Evolutionary conservation across 2,113 vertebrate genomes (phyloP).

Genomic region (Pluvianellus socialis): DNA sequence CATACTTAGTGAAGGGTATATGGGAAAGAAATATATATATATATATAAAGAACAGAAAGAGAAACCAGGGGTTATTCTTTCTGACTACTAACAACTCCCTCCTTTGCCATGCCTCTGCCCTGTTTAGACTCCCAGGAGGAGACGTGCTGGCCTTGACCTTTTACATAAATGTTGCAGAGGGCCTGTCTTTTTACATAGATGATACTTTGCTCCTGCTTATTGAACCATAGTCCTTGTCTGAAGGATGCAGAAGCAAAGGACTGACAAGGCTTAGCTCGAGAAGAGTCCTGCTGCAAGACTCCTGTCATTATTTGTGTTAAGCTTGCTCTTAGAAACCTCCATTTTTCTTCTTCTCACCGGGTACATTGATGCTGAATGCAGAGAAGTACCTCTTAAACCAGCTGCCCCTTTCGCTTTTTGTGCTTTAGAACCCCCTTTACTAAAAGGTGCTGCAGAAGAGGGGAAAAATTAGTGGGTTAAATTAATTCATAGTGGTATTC

Average conservation of each 20-base stretch:
- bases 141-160: neutral
- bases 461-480: neutral
- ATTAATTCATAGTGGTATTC: neutral
- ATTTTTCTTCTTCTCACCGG: neutral
- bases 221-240: neutral
- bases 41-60: neutral
- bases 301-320: neutral
- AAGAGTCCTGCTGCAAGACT: neutral
- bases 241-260: neutral
- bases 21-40: neutral
- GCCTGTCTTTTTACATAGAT: neutral
- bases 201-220: neutral
- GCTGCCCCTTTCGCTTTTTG: neutral
- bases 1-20: too few species aligned
- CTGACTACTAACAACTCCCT: neutral
- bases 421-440: neutral
- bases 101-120: neutral
- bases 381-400: neutral
- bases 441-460: accelerated
- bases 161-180: neutral
- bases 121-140: neutral
- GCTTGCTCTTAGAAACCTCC: neutral
- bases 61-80: neutral
- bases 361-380: neutral
- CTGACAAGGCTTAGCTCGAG: neutral